Evolutionary conservation across 2,888 invertebrate genomes (phyloP).

Genomic region (Synergus umbraculus): DNA sequence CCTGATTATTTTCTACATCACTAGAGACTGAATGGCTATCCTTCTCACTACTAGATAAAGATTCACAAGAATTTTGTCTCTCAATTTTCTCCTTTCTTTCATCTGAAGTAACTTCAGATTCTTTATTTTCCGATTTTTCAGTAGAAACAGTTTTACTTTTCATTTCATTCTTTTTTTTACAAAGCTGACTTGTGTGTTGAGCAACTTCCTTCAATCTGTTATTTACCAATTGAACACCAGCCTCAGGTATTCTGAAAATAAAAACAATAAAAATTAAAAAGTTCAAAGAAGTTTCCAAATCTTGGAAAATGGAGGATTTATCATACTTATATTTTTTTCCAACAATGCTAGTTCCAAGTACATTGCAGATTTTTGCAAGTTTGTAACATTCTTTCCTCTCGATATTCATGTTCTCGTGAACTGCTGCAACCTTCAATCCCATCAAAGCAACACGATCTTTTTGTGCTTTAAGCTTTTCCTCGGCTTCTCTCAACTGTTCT

Average conservation of each 20-base stretch:
- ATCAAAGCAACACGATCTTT: slow-evolving; percentile 66
- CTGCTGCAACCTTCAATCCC: slow-evolving; percentile 65
- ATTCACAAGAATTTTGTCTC: slow-evolving; percentile 10
- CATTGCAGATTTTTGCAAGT: slow-evolving; percentile 69
- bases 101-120: slow-evolving; percentile 39
- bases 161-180: slow-evolving; percentile 60
- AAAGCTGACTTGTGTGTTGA: slow-evolving; percentile 68
- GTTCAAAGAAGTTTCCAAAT: background rate
- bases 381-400: slow-evolving; percentile 71
- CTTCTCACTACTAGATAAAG: background rate
- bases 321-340: slow-evolving; percentile 73
- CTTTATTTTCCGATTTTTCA: slow-evolving; percentile 40
- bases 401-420: slow-evolving; percentile 67
- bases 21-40: background rate
- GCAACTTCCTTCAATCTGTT: slow-evolving; percentile 71
- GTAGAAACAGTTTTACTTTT: background rate
- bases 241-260: slow-evolving; percentile 69
- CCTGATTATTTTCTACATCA: background rate
- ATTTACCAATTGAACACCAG: slow-evolving; percentile 69
- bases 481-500: slow-evolving; percentile 67
- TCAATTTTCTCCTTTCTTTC: background rate
- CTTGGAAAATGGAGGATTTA: background rate
- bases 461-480: slow-evolving; percentile 67
- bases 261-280: background rate
- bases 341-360: slow-evolving; percentile 66